These are phyloP conservation scores for Hydrozoanthus gracilis DNA, from an alignment of 92 coral and sea anemone genomes.

Conservation along the genomic window DNA sequence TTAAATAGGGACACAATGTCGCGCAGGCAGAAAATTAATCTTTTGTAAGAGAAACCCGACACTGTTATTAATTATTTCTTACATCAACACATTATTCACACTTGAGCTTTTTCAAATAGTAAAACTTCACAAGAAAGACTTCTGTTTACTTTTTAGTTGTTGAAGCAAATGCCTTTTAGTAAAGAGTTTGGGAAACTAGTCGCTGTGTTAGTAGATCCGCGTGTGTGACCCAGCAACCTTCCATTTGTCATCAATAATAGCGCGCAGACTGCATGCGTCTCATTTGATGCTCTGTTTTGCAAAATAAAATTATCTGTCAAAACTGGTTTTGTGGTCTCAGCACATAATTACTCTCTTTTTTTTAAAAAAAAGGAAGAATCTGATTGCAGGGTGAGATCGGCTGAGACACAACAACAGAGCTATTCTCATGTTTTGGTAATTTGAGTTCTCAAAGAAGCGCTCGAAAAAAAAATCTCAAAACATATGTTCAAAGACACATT, in stretches of 20 bases:
- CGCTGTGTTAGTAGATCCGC: not conserved
- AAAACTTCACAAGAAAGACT: not conserved
- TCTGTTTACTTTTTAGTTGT: not conserved
- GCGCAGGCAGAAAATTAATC: too few species aligned
- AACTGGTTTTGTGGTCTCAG: too few species aligned
- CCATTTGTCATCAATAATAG: not conserved
- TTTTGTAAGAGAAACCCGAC: not conserved
- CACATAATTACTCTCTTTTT: too few species aligned
- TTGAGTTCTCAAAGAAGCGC: too few species aligned
- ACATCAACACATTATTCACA: not conserved
- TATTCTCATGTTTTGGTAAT: too few species aligned
- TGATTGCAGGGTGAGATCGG: too few species aligned
- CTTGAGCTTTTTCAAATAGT: not conserved
- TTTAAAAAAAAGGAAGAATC: too few species aligned
- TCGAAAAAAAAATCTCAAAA: too few species aligned
- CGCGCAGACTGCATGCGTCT: not conserved
- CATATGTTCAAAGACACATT: too few species aligned
- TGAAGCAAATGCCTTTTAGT: not conserved
- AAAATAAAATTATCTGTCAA: not conserved
- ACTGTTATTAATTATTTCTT: not conserved
- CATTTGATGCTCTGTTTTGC: not conserved
- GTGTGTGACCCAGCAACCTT: slow-evolving; percentile 34
- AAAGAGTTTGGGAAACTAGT: not conserved
- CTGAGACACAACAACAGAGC: too few species aligned
- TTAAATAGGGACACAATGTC: too few species aligned